Evolutionary conservation across 2,113 vertebrate genomes (phyloP).

Genomic region (Spermophilus dauricus): DNA sequence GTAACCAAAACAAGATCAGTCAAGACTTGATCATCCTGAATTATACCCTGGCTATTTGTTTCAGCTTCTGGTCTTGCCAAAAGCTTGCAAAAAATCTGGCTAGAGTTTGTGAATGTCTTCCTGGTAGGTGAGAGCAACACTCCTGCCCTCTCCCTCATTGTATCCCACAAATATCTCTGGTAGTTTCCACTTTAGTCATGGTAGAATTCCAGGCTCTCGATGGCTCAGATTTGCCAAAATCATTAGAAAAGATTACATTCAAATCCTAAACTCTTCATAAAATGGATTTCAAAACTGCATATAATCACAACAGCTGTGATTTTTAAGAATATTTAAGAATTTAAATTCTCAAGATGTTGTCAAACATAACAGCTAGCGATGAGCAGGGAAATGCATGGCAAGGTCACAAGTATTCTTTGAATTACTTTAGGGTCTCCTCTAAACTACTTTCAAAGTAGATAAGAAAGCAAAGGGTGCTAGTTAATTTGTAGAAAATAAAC

Average conservation of each 20-base stretch:
- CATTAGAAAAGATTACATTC: conserved; percentile 9
- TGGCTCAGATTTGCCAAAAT: conserved; percentile 37
- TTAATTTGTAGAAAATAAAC: too few species aligned
- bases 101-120: background rate
- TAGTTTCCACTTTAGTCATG: background rate
- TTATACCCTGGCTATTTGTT: conserved; percentile 40
- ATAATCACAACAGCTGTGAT: background rate
- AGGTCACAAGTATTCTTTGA: too few species aligned
- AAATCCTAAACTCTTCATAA: background rate
- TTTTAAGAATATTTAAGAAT: too few species aligned
- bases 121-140: background rate
- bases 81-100: background rate
- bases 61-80: conserved; percentile 30
- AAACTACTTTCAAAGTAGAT: too few species aligned
- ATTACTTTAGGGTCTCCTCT: too few species aligned
- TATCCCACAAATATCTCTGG: background rate
- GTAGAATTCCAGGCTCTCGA: background rate
- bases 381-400: too few species aligned
- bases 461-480: too few species aligned
- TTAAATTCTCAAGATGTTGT: too few species aligned
- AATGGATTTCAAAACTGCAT: background rate
- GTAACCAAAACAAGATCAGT: conserved; percentile 8
- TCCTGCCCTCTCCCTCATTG: background rate
- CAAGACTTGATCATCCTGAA: conserved; percentile 3
- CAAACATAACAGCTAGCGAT: too few species aligned